Evolutionary conservation across 2,888 invertebrate species (phyloP).

Genomic region (Andricus quercusramuli): DNA sequence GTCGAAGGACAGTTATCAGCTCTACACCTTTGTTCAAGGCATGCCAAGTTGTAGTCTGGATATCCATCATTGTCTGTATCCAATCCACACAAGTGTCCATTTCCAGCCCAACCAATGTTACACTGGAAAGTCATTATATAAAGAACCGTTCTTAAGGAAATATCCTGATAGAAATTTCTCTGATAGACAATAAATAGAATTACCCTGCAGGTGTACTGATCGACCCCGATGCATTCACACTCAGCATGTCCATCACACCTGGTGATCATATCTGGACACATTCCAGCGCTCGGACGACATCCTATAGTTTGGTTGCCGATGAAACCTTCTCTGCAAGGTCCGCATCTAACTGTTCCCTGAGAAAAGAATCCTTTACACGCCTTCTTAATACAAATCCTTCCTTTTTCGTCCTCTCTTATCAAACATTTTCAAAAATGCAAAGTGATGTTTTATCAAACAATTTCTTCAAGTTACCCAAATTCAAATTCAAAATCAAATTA

Average conservation of each 20-base stretch:
- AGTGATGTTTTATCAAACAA: constrained; percentile 5
- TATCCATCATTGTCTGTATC: constrained; percentile 95
- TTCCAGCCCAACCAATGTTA: constrained; percentile 94
- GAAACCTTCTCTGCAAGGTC: constrained; percentile 88
- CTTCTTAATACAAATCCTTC: constrained; percentile 45
- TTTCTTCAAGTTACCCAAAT: not conserved
- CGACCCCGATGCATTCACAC: constrained; percentile 80
- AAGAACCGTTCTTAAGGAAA: not conserved
- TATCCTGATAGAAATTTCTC: no score
- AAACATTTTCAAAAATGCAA: constrained; percentile 12
- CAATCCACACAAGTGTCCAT: constrained; percentile 90
- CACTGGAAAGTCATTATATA: constrained; percentile 79
- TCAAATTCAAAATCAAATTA: no score
- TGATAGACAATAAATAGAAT: constrained; percentile 46
- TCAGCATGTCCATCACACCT: constrained; percentile 90
- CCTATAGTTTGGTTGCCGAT: constrained; percentile 90
- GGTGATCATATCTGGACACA: constrained; percentile 86
- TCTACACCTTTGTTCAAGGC: constrained; percentile 84
- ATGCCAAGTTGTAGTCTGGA: constrained; percentile 89
- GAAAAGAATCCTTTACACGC: constrained; percentile 64
- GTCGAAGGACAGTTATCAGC: constrained; percentile 91
- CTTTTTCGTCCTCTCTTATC: constrained; percentile 38
- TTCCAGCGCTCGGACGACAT: constrained; percentile 82
- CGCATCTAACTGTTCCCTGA: constrained; percentile 93
- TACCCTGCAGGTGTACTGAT: constrained; percentile 75